These are phyloP conservation scores for Mythimna albipuncta DNA, from an alignment of 2,888 invertebrate genomes.

Conservation along the genomic window DNA sequence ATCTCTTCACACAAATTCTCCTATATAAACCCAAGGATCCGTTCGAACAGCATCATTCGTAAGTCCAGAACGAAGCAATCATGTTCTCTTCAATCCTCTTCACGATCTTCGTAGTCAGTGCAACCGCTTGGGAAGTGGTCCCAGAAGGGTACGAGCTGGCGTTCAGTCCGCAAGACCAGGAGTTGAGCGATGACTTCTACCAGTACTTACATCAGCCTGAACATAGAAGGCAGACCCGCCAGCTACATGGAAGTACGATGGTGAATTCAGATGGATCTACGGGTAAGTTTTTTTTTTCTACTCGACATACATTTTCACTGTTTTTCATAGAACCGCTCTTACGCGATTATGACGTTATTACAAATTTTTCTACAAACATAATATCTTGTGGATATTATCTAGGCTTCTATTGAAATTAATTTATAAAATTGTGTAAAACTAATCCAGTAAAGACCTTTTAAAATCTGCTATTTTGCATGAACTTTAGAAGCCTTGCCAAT, in stretches of 20 bases:
- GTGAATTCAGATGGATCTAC: conserved; percentile 68
- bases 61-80: background rate
- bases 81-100: conserved; percentile 50
- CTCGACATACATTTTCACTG: too few relatives aligned
- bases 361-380: too few relatives aligned
- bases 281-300: conserved; percentile 18
- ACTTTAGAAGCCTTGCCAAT: too few relatives aligned
- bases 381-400: too few relatives aligned
- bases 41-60: conserved; percentile 40
- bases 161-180: conserved; percentile 1
- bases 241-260: conserved; percentile 60
- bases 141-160: background rate
- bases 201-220: conserved; percentile 11
- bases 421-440: too few relatives aligned
- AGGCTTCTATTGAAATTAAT: too few relatives aligned
- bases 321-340: too few relatives aligned
- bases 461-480: too few relatives aligned
- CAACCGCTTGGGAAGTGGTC: conserved; percentile 22
- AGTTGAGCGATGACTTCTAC: conserved; percentile 16
- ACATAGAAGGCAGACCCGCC: conserved; percentile 59
- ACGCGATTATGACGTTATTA: too few relatives aligned
- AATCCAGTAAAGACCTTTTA: too few relatives aligned
- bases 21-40: conserved; percentile 28
- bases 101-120: conserved; percentile 27
- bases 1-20: conserved; percentile 3